Evolutionary conservation across 2,113 vertebrate genomes (phyloP).

Genomic region (Antennarius striatus): DNA sequence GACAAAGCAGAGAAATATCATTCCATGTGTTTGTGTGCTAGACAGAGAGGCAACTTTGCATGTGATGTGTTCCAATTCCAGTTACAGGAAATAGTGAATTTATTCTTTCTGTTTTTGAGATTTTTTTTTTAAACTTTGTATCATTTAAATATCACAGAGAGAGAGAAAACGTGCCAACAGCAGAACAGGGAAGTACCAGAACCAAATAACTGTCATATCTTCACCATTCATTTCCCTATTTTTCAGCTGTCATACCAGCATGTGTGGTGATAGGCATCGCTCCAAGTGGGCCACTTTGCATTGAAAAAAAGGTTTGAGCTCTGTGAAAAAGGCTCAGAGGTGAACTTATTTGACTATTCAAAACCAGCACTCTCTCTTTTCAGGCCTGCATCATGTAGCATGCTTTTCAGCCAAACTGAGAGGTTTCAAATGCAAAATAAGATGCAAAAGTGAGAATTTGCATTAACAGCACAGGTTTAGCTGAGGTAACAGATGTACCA

Average conservation of each 20-base stretch:
- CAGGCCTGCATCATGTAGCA: constrained; percentile 1
- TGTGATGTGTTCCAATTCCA: neutral
- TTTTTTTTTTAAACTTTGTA: no score
- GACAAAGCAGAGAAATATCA: constrained; percentile 34
- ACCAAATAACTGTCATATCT: constrained; percentile 70
- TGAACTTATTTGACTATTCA: constrained; percentile 80
- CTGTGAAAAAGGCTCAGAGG: constrained; percentile 50
- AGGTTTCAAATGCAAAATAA: constrained; percentile 78
- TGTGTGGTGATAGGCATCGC: constrained; percentile 63
- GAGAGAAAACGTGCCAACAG: constrained; percentile 47
- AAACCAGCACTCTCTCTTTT: constrained; percentile 65
- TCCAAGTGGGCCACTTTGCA: constrained; percentile 72
- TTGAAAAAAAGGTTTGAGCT: constrained; percentile 45
- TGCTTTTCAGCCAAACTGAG: constrained; percentile 49
- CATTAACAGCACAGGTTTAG: constrained; percentile 64
- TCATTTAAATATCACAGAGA: constrained; percentile 6
- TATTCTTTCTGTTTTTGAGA: constrained; percentile 23
- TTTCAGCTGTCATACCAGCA: constrained; percentile 38
- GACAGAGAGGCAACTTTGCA: neutral
- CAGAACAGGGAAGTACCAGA: constrained; percentile 68
- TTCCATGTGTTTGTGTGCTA: constrained; percentile 1
- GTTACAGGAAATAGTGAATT: constrained; percentile 13
- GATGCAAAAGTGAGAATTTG: constrained; percentile 81
- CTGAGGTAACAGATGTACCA: neutral
- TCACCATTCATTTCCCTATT: constrained; percentile 73